phyloP scores from a whole-genome alignment of 2,888 invertebrate species.

The Acrobasis suavella region DNA sequence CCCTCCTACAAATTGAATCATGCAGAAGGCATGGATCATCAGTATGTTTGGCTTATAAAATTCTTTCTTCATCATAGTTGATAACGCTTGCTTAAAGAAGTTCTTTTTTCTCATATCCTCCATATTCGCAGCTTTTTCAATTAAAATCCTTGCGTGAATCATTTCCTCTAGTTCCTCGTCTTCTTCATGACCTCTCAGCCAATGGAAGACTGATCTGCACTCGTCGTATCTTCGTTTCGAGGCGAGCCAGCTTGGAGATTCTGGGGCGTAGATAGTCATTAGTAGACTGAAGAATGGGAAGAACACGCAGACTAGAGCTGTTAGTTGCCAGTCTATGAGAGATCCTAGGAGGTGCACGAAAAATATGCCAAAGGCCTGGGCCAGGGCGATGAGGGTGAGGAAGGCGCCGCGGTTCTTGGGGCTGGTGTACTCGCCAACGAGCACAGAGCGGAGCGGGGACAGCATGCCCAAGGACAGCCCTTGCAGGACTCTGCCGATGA shows the following conservation, averaged over 20 bases:
- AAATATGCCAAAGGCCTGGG: conserved; percentile 83
- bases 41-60: conserved; percentile 82
- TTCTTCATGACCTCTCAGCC: conserved; percentile 78
- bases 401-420: conserved; percentile 84
- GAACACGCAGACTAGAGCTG: conserved; percentile 71
- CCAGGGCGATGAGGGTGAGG: conserved; percentile 80
- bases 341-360: conserved; percentile 84
- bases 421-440: conserved; percentile 81
- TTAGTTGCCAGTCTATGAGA: conserved; percentile 78
- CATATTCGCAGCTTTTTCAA: conserved; percentile 34
- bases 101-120: conserved; percentile 22
- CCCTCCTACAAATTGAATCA: conserved; percentile 85
- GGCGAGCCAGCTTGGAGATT: conserved; percentile 85
- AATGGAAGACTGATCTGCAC: conserved; percentile 79
- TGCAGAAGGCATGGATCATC: conserved; percentile 82
- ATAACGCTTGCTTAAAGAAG: conserved; percentile 29
- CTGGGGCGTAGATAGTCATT: conserved; percentile 70
- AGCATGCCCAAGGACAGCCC: conserved; percentile 79
- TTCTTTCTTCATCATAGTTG: conserved; percentile 55
- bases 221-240: conserved; percentile 76
- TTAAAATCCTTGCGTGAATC: conserved; percentile 49
- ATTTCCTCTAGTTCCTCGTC: conserved; percentile 64
- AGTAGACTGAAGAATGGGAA: conserved; percentile 71
- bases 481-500: conserved; percentile 55
- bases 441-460: conserved; percentile 70